These are phyloP conservation scores for Istiophorus platypterus DNA, from an alignment of 2,113 vertebrate species.

Conservation along the genomic window DNA sequence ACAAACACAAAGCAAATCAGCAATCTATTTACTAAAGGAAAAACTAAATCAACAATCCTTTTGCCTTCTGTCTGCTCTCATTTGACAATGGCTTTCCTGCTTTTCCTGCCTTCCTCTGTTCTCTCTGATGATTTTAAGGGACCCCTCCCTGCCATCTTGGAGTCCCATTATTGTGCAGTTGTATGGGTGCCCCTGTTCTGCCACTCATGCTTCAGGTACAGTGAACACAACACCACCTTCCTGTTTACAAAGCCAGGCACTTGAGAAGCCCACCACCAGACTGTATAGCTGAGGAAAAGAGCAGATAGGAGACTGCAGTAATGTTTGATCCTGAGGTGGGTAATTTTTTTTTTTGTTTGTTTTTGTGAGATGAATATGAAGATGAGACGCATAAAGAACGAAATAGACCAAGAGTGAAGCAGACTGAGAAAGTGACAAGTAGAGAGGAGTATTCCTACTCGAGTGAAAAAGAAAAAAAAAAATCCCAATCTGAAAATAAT, in stretches of 20 bases:
- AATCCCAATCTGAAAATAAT: conserved; percentile 63
- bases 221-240: conserved; percentile 71
- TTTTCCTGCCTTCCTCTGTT: conserved; percentile 51
- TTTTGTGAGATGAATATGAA: conserved; percentile 45
- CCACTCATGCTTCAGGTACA: conserved; percentile 80
- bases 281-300: conserved; percentile 37
- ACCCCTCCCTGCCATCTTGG: conserved; percentile 82
- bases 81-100: conserved; percentile 67
- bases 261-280: conserved; percentile 53
- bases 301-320: conserved; percentile 17
- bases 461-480: conserved; percentile 26
- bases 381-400: conserved; percentile 25
- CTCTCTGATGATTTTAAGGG: conserved; percentile 73
- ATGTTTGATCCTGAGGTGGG: conserved; percentile 6
- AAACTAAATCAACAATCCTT: conserved; percentile 71
- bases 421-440: conserved; percentile 24
- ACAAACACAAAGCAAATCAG: conserved; percentile 72
- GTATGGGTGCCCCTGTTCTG: conserved; percentile 73
- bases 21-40: conserved; percentile 74
- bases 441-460: conserved; percentile 17
- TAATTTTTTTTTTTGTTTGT: not conserved
- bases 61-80: conserved; percentile 68
- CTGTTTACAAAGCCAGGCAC: conserved; percentile 82
- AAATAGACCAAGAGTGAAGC: conserved; percentile 13
- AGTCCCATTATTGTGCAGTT: conserved; percentile 77